These are phyloP conservation scores for Cryptus armator DNA, from an alignment of 2,888 invertebrate genomes.

Conservation along the genomic window DNA sequence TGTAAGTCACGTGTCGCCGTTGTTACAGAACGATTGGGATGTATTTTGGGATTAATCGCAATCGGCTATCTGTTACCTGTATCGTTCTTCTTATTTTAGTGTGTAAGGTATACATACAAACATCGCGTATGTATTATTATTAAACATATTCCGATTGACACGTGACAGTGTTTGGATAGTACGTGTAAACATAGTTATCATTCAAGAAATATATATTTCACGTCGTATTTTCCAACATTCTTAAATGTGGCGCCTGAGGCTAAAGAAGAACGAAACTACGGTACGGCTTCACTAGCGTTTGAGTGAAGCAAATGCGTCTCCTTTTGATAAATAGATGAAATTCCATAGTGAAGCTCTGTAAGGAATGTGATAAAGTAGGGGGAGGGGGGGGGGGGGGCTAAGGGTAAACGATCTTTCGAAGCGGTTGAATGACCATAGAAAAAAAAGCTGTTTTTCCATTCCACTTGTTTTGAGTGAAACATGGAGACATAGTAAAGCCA, in stretches of 20 bases:
- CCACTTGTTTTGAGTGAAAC: not conserved
- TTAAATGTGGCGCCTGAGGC: constrained; percentile 4
- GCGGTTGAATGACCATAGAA: constrained; percentile 13
- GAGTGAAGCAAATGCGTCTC: constrained; percentile 47
- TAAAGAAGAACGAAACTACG: not conserved
- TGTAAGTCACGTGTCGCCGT: not conserved
- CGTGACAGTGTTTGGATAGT: constrained; percentile 34
- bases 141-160: not conserved
- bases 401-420: constrained; percentile 11
- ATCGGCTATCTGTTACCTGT: too few species aligned
- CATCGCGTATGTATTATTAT: not conserved
- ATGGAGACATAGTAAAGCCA: not conserved
- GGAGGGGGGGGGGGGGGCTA: too few species aligned
- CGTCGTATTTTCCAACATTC: not conserved
- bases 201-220: constrained; percentile 29
- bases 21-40: not conserved
- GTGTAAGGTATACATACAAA: not conserved
- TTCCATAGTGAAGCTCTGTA: constrained; percentile 17
- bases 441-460: not conserved
- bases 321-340: constrained; percentile 17
- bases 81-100: too few species aligned
- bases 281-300: constrained; percentile 28
- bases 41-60: too few species aligned
- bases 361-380: constrained; percentile 56
- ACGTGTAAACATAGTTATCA: constrained; percentile 26